A percentile compares a stretch with the other conserved stretches of the same genome.
Evolutionary conservation across 1,140 invertebrate genomes (phyloP).

Genomic region (Magallana gigas): DNA sequence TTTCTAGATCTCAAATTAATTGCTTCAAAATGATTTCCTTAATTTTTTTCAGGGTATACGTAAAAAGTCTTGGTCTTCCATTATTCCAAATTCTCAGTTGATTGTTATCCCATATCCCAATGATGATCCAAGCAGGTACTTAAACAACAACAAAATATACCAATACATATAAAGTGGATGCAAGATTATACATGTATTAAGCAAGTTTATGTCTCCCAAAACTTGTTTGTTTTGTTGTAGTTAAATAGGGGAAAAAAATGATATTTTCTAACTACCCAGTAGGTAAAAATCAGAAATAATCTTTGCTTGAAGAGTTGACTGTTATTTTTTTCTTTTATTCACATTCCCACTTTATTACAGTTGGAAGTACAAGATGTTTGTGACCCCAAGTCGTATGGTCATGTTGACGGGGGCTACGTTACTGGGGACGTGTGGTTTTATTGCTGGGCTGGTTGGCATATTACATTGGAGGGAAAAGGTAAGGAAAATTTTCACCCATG

Average conservation of each 20-base stretch:
- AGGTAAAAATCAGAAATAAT: no score
- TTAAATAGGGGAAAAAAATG: no score
- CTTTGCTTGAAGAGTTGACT: no score
- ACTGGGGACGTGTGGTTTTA: slow-evolving; percentile 91
- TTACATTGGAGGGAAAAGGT: slow-evolving; percentile 95
- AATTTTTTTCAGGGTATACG: slow-evolving; percentile 63
- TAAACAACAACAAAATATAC: no score
- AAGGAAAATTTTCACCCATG: neutral
- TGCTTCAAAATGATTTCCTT: neutral
- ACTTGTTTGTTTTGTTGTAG: no score
- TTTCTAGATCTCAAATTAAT: no score
- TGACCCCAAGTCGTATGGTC: slow-evolving; percentile 96
- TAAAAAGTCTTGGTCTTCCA: slow-evolving; percentile 87
- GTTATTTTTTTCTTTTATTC: no score
- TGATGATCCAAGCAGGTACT: slow-evolving; percentile 84
- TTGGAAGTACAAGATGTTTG: slow-evolving; percentile 96
- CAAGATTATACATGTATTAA: no score
- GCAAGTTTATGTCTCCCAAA: no score
- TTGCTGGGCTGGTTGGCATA: slow-evolving; percentile 90
- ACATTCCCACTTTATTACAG: slow-evolving; percentile 62
- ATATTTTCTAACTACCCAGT: no score
- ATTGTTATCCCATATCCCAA: slow-evolving; percentile 94
- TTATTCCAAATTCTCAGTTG: slow-evolving; percentile 98
- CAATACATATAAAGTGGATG: no score
- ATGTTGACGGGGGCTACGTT: slow-evolving; percentile 94